These are phyloP conservation scores for Ascaphus truei DNA, from an alignment of 2,113 vertebrate genomes.

Conservation along the genomic window DNA sequence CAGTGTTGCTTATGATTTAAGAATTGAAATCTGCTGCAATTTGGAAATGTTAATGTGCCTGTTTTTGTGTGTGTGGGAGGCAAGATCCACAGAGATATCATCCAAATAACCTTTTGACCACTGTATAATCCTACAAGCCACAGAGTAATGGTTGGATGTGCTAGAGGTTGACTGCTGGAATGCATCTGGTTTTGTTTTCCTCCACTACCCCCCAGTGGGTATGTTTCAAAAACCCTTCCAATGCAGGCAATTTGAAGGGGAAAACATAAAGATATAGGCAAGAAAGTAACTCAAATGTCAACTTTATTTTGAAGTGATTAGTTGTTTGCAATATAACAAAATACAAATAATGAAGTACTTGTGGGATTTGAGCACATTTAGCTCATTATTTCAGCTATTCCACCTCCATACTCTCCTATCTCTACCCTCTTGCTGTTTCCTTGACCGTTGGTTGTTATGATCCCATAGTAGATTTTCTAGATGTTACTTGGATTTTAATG, in stretches of 20 bases:
- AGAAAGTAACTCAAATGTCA: constrained; percentile 12
- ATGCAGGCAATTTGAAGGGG: constrained; percentile 14
- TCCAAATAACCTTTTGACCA: constrained; percentile 55
- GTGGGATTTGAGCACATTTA: not conserved
- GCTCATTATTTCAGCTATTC: constrained; percentile 13
- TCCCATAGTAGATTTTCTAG: not conserved
- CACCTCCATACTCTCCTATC: not conserved
- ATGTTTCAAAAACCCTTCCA: constrained; percentile 20
- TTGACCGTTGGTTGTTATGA: not conserved
- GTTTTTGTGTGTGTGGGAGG: constrained; percentile 53
- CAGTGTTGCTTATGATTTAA: constrained; percentile 39
- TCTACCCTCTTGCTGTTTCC: not conserved
- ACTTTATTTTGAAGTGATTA: constrained; percentile 12
- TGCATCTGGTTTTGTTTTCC: constrained; percentile 33
- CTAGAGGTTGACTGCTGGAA: constrained; percentile 40
- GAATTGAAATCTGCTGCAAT: constrained; percentile 14
- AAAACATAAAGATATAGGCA: constrained; percentile 20
- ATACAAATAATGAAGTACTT: constrained; percentile 14
- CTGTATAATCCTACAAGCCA: constrained; percentile 42
- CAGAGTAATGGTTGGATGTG: constrained; percentile 46
- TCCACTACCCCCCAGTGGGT: constrained; percentile 25
- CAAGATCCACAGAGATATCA: constrained; percentile 50
- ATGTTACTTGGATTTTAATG: not conserved
- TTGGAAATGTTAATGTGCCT: constrained; percentile 39
- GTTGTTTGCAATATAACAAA: constrained; percentile 18